Base-by-base conservation (phyloP, 1,140 invertebrate genomes). In the Planococcus citri region DNA sequence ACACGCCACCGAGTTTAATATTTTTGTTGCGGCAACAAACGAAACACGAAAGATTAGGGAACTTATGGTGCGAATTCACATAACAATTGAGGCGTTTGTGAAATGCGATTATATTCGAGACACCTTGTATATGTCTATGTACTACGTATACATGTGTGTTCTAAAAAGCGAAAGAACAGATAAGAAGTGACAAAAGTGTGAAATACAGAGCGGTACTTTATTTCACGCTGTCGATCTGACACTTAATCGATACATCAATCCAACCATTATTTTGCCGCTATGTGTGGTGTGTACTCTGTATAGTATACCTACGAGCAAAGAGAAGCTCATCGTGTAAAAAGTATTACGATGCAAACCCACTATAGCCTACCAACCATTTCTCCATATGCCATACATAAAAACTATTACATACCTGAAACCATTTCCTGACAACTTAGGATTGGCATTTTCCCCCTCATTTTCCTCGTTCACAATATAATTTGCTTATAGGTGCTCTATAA, bases 111-210 rank as follows among this genome's bases (percentile, higher is more conserved):
- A 33, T 33, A 33, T 33, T 33, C 29, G 29, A 33, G 29, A 33
- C 29, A 33, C 29, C 29, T 33, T 33, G 29, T 33, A 33, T 33
- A 33, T 33, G 29, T n/a, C n/a, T n/a, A n/a, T n/a, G n/a, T n/a
- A n/a, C n/a, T n/a, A n/a, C n/a, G n/a, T n/a, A n/a, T n/a, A n/a
- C n/a, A 37, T 51, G 41, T 20, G 41, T 20, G 41, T 20, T 51
- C 41, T 51, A 51, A 51, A 51, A 51, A 17, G 41, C 41, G 41
- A 51, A 64, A 64, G 22, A 27, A 64, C 60, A 64, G 60, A 64
- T 64, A 64, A 64, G 60, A 64, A 64, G 25, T 64, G 60, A 64
- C 60, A 64, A 64, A 64, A 64, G 60, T 64, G 60, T 64, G 25
- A 64, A 64, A 64, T 64, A 64, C 60, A 25, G 20, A 25, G 25